Conservation (phyloP, 1,140 invertebrate genomes). For the Caenorhabditis brenneri region DNA sequence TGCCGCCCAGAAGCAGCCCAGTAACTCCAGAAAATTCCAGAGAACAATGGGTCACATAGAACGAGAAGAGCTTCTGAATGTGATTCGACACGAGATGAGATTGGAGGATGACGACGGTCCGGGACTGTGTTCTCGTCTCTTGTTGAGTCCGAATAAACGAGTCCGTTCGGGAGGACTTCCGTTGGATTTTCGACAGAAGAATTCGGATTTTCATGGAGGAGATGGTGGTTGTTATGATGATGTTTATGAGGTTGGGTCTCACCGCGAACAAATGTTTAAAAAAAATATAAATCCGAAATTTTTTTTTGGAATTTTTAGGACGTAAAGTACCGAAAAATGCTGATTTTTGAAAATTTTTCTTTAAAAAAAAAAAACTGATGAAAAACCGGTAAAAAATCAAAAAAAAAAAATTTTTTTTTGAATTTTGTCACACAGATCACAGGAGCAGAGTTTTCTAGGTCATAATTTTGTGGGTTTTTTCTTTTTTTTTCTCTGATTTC, state of each 20-base stretch:
- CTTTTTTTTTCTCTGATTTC: too few species aligned
- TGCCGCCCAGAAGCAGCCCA: too few species aligned
- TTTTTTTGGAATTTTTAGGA: too few species aligned
- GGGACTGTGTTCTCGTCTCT: not conserved
- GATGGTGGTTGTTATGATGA: constrained; percentile 38
- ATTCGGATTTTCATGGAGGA: not conserved
- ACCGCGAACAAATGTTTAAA: not conserved
- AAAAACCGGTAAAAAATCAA: too few species aligned
- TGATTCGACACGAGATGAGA: constrained; percentile 45
- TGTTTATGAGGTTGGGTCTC: not conserved
- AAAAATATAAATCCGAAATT: not conserved
- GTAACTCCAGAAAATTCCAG: not conserved
- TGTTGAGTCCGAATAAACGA: not conserved
- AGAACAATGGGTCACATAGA: not conserved
- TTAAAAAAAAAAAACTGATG: too few species aligned
- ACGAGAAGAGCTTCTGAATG: constrained; percentile 9
- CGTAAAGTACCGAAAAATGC: too few species aligned
- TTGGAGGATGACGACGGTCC: constrained; percentile 27
- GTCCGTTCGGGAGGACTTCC: constrained; percentile 16
- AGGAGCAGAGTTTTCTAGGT: too few species aligned
- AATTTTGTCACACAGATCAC: too few species aligned
- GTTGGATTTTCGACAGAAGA: constrained; percentile 27
- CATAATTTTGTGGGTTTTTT: too few species aligned
- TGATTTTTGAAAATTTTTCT: too few species aligned
- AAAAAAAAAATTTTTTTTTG: too few species aligned